Evolutionary conservation across 2,113 vertebrate species (phyloP).

Genomic region (Hoplias malabaricus): DNA sequence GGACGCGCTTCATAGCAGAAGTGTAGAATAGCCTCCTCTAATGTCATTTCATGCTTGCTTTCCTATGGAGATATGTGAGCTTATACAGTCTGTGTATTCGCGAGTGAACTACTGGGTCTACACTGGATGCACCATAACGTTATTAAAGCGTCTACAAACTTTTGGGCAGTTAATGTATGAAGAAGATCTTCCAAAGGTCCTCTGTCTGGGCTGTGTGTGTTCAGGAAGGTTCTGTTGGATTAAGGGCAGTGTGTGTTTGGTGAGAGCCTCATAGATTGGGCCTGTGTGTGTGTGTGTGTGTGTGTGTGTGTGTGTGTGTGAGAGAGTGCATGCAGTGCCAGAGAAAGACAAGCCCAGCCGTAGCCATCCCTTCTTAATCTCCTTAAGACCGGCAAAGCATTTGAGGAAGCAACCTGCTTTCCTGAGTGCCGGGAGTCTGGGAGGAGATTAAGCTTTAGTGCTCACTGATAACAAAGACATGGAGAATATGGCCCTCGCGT

Average conservation of each 20-base stretch:
- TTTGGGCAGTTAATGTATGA: no score
- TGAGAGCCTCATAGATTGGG: neutral
- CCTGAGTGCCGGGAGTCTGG: neutral
- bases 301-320: neutral
- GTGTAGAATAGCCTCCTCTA: no score
- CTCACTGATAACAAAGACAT: neutral
- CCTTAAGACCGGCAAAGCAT: conserved; percentile 19
- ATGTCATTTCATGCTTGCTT: no score
- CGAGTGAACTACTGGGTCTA: no score
- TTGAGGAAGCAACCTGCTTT: conserved; percentile 4
- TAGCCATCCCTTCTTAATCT: conserved; percentile 5
- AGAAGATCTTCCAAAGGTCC: no score
- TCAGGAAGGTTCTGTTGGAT: conserved; percentile 4
- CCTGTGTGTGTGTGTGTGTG: no score
- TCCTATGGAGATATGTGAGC: no score
- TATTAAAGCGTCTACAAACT: no score
- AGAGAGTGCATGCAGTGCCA: no score
- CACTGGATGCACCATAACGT: no score
- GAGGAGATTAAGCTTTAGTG: neutral
- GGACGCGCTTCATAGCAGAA: no score
- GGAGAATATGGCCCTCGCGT: neutral
- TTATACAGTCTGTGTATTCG: no score
- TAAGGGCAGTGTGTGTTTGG: neutral
- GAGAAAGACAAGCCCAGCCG: neutral
- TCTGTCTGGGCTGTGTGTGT: conserved; percentile 19